These are phyloP conservation scores for Eulemur rufifrons DNA, from an alignment of 2,113 vertebrate species.

Conservation along the genomic window DNA sequence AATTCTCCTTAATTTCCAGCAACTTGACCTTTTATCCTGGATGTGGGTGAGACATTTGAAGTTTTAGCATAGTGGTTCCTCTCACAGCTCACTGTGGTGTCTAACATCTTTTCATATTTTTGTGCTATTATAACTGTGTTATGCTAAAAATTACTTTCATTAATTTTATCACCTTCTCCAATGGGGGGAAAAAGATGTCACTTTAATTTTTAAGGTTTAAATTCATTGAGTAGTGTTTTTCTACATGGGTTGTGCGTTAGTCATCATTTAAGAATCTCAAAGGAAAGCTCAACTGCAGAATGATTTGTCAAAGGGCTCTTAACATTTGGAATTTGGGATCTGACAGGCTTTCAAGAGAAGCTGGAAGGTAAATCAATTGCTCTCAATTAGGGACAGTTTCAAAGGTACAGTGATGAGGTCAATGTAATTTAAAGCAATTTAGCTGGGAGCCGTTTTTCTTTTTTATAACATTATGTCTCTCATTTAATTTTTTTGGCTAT, in stretches of 20 bases:
- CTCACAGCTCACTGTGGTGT: background rate
- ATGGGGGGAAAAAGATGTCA: background rate
- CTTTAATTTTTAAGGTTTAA: background rate
- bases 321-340: conserved; percentile 59
- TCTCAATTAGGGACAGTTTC: background rate
- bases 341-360: conserved; percentile 36
- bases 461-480: conserved; percentile 39
- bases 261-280: conserved; percentile 60
- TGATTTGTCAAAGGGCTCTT: conserved; percentile 47
- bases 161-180: conserved; percentile 15
- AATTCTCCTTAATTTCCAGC: background rate
- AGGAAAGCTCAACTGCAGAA: conserved; percentile 51
- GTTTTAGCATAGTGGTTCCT: background rate
- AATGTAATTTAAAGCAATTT: conserved; percentile 52
- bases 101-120: background rate
- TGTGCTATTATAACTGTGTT: background rate
- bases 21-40: background rate
- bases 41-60: background rate
- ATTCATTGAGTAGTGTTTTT: conserved; percentile 5
- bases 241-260: background rate
- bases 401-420: background rate
- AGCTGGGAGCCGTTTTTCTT: conserved; percentile 45
- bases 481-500: conserved; percentile 56
- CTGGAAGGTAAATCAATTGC: conserved; percentile 42
- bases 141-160: background rate